A percentile compares a stretch with the other conserved stretches of the same genome.
Conservation (phyloP, 2,113 vertebrate genomes). For the Vulpes vulpes region DNA sequence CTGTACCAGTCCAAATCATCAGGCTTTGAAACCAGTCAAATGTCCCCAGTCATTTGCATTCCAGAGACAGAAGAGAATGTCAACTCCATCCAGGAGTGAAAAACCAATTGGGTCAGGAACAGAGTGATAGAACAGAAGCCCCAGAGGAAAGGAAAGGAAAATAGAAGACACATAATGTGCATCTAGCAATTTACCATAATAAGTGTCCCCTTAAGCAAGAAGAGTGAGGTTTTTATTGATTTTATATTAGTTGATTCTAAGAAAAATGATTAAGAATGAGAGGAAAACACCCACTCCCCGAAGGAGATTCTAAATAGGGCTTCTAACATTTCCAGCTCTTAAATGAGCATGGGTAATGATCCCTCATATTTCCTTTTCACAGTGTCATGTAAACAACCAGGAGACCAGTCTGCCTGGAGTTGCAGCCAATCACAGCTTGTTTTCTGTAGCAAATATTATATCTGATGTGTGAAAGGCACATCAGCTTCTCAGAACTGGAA, state of each 20-base stretch:
- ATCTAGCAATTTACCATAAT: conserved; percentile 57
- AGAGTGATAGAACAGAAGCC: not conserved
- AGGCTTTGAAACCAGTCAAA: conserved; percentile 23
- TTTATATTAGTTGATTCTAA: conserved; percentile 71
- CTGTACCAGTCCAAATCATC: not conserved
- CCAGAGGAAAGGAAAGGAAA: not conserved
- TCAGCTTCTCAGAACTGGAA: not conserved
- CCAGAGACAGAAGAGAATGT: not conserved
- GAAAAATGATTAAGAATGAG: conserved; percentile 81
- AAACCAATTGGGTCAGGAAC: not conserved
- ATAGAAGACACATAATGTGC: not conserved
- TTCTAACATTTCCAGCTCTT: conserved; percentile 53
- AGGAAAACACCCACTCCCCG: conserved; percentile 38
- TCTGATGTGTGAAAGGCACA: not conserved
- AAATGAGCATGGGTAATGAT: conserved; percentile 64
- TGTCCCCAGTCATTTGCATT: not conserved
- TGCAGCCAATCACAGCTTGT: not conserved
- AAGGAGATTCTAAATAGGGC: conserved; percentile 69
- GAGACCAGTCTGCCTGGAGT: not conserved
- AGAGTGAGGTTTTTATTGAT: conserved; percentile 73
- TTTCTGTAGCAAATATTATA: not conserved
- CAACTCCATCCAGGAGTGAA: not conserved
- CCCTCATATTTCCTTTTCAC: conserved; percentile 60
- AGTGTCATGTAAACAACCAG: conserved; percentile 31
- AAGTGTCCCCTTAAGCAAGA: conserved; percentile 72